Evolutionary conservation across 2,113 vertebrate species (phyloP), one percentile per base, ranked within the genome.

Genomic region (Carlito syrichta): DNA sequence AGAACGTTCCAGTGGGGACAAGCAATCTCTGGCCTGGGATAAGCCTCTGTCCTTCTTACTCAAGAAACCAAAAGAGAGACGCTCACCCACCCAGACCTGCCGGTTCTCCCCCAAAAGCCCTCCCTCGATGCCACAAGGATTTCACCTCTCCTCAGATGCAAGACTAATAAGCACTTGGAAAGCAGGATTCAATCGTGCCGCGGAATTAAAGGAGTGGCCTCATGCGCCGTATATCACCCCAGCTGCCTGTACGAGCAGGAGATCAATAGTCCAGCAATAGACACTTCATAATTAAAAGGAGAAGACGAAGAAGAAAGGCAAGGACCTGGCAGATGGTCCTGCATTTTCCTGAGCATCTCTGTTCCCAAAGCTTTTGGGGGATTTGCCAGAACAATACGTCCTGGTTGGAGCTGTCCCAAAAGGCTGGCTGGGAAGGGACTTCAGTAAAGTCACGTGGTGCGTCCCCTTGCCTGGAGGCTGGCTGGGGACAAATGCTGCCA

Each of bases 211-310:
- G 96, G 96, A 92, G 86, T 71, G 97, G 94, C 96, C 96, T 90
- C 92, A 50, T 0, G 0, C 10, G 95, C 96, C 38, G 56, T 96
- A 96, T 85, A 97, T 94, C 79, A 98, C 96, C 96, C 97, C 97
- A 95, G 97, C 96, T 94, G 93, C 9, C 97, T 97, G 97, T 97
- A 98, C 96, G 79, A 96, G 93, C 97, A 78, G 94, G 85, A 93
- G 97, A 98, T 98, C 98, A 92, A 97, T 97, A 97, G 97, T 93
- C 83, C 35, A 89, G 78, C 87, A 40, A 88, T 62, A 95, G 94
- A 87, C 95, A 43, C 89, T 95, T 96, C 5, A 2, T 96, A 97
- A 96, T 96, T 97, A 91, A 96, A 94, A 79, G 84, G 94, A 96
- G 89, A 82, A 1, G 68, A 71, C 79, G 50, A 16, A 63, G 56